Evolutionary conservation across 2,113 vertebrate species (phyloP).

Genomic region (Lophochroa leadbeateri): DNA sequence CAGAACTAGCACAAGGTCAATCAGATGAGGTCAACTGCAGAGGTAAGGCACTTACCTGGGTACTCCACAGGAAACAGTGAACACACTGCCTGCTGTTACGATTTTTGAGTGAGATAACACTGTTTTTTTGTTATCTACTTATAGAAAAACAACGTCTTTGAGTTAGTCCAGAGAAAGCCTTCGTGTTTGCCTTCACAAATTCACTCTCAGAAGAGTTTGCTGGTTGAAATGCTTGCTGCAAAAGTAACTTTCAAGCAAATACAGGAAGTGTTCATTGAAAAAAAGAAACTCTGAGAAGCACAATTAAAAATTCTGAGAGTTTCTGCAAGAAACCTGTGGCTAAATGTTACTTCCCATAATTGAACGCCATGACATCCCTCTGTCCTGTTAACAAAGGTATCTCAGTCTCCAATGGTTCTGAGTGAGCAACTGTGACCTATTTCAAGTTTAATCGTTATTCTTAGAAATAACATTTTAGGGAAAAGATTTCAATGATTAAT

Average conservation of each 20-base stretch:
- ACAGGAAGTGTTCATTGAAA: not conserved
- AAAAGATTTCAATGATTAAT: not conserved
- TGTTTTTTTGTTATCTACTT: accelerated
- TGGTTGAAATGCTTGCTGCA: not conserved
- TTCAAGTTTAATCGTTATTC: not conserved
- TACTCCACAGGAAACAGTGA: not conserved
- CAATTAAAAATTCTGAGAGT: not conserved
- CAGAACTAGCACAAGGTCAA: not conserved
- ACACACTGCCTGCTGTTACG: not conserved
- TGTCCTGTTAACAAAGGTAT: not conserved
- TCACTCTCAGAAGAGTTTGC: not conserved
- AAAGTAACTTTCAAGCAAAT: not conserved
- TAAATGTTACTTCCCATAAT: not conserved
- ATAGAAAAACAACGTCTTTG: not conserved
- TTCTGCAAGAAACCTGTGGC: not conserved
- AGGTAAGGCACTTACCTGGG: not conserved
- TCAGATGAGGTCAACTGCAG: not conserved
- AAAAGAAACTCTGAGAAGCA: not conserved
- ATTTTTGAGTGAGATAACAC: not conserved
- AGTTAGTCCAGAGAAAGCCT: not conserved
- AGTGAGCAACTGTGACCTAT: not conserved
- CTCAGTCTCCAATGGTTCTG: not conserved
- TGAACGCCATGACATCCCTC: not conserved
- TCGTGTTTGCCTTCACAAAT: not conserved
- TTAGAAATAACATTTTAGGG: not conserved